Base-by-base conservation (phyloP, 2,888 invertebrate genomes). In the Yponomeuta evonymella region DNA sequence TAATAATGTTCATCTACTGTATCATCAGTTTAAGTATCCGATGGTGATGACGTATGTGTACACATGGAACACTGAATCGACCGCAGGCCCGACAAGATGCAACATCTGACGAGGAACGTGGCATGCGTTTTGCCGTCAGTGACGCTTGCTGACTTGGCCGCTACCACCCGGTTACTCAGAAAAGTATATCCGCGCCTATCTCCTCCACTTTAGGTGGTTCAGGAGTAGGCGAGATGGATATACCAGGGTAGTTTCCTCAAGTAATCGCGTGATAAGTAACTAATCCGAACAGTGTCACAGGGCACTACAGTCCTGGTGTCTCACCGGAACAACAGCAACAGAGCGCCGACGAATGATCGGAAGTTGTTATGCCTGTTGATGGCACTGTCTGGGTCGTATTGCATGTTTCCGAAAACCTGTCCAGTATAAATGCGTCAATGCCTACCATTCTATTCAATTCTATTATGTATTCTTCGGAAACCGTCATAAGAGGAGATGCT, bases 341-440 rank as follows among this genome's bases (percentile, higher is more conserved):
- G 95, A 88, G 96, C 96, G 93, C 96, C 95, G 93, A 96, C 95
- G 94, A 98, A 98, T 86, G 96, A 95, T 93, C 97, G 96, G 95
- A 98, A 98, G 95, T 98, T 98, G 95, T 98, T 98, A 95, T 98
- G 98, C 84, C 97, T 95, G 94, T 96, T 97, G 93, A 98, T 96
- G 87, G 96, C 95, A 83, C 95, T 95, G 85, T 94, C 95, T 86
- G 97, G 95, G 92, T 96, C 95, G 93, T 96, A 95, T 92, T 94
- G 94, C 93, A 98, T 96, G 94, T 97, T 98, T 91, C 98, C 98
- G 93, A 98, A 98, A 88, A 98, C 96, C 97, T 97, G 94, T 87
- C 51, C 89, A 82, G 84, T 84, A 83, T 83, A 85, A 84, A 84
- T 77, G 78, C 78, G 79, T 84, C 83, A 84, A 79, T 83, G 78